These are phyloP conservation scores for Sphyrna mokarran DNA, from an alignment of 2,113 vertebrate species.

Conservation along the genomic window DNA sequence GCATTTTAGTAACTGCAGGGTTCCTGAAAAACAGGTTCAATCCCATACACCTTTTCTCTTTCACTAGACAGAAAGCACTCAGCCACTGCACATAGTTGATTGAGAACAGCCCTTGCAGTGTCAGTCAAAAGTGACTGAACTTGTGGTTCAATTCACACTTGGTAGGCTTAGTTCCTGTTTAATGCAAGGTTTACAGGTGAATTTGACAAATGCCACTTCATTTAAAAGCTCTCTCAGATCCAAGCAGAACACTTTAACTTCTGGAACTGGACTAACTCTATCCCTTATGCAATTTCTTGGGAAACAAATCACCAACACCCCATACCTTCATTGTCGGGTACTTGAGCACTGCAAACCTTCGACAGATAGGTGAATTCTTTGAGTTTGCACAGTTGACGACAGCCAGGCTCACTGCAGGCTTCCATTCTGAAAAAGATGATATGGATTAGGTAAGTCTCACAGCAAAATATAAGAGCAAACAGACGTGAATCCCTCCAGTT, in stretches of 20 bases:
- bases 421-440: conserved; percentile 57
- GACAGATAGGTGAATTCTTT: conserved; percentile 50
- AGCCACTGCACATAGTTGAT: neutral
- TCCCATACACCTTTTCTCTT: neutral
- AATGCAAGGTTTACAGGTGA: neutral
- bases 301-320: no score
- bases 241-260: neutral
- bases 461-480: neutral
- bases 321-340: conserved; percentile 60
- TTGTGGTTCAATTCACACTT: neutral
- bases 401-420: conserved; percentile 56
- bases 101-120: neutral
- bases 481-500: neutral
- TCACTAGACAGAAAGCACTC: neutral
- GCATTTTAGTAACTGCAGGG: no score
- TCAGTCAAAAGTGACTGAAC: neutral
- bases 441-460: neutral
- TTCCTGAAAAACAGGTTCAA: no score
- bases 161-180: neutral
- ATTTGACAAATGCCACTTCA: neutral
- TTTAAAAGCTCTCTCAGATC: neutral
- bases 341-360: conserved; percentile 44
- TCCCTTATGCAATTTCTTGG: neutral
- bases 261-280: neutral
- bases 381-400: conserved; percentile 56